These are phyloP conservation scores for Heterodera filipjevi DNA, from an alignment of 2,888 invertebrate species.

Conservation along the genomic window DNA sequence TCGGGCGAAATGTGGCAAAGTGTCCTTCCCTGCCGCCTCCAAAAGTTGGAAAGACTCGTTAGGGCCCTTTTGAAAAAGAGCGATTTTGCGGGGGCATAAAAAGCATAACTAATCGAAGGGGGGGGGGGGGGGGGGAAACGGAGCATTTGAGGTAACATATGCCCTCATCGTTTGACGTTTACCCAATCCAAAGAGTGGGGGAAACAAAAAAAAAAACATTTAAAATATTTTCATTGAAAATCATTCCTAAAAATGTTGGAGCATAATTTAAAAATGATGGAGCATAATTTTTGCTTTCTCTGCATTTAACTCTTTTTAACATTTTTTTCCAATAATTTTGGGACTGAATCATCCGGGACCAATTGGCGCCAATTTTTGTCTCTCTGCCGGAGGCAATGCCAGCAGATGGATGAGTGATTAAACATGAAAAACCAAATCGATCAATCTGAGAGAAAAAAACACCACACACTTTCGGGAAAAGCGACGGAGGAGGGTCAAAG, in stretches of 20 bases:
- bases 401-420: not conserved
- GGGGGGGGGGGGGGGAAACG: not conserved
- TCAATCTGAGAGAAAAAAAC: not conserved
- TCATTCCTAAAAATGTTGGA: too few relatives aligned
- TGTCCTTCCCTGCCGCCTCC: not conserved
- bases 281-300: too few relatives aligned
- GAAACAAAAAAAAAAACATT: not conserved
- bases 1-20: constrained; percentile 2
- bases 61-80: not conserved
- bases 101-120: constrained; percentile 4
- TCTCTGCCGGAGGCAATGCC: not conserved
- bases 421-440: not conserved
- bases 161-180: not conserved
- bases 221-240: not conserved
- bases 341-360: too few relatives aligned
- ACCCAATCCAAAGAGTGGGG: too few relatives aligned
- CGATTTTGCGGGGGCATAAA: constrained; percentile 1
- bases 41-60: not conserved
- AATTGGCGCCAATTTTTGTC: not conserved
- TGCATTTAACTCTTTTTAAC: too few relatives aligned
- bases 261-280: too few relatives aligned
- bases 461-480: too few relatives aligned
- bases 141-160: constrained; percentile 6
- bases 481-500: not conserved
- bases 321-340: too few relatives aligned